Evolutionary conservation across 2,888 invertebrate species (phyloP).

Genomic region (Scaptomyza tumidula): DNA sequence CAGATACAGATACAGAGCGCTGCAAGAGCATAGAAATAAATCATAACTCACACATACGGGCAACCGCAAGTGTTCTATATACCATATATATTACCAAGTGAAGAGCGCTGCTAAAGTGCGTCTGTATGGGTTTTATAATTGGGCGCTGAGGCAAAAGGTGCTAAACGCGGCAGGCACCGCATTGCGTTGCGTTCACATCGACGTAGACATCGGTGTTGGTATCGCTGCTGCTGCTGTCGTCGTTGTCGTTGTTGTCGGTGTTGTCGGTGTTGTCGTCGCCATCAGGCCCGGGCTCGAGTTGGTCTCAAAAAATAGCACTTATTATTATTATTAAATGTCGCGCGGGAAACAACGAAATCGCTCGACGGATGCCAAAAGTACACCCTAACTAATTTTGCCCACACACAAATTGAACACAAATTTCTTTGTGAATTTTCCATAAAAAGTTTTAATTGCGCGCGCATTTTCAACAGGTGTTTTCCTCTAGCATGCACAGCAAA

Average conservation of each 20-base stretch:
- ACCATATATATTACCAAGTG: constrained; percentile 36
- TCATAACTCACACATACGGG: constrained; percentile 63
- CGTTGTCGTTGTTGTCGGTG: constrained; percentile 35
- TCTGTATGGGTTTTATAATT: constrained; percentile 69
- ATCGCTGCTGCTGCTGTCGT: constrained; percentile 13
- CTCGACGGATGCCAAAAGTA: constrained; percentile 55
- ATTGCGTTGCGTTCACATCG: constrained; percentile 72
- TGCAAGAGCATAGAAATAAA: constrained; percentile 64
- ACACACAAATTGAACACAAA: constrained; percentile 19
- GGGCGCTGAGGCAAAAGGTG: constrained; percentile 71
- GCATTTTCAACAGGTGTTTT: constrained; percentile 42
- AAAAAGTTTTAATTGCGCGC: constrained; percentile 35
- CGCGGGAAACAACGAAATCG: constrained; percentile 66
- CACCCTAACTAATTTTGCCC: constrained; percentile 21
- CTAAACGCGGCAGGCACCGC: constrained; percentile 72
- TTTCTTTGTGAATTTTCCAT: constrained; percentile 7
- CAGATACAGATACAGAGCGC: constrained; percentile 8
- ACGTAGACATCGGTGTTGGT: constrained; percentile 35
- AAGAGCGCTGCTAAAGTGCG: constrained; percentile 35
- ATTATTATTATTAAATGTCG: constrained; percentile 72
- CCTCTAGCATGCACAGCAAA: constrained; percentile 3
- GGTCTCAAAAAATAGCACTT: constrained; percentile 74
- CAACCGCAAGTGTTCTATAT: constrained; percentile 52
- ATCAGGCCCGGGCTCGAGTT: constrained; percentile 65
- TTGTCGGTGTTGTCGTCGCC: constrained; percentile 59